Base-by-base conservation (phyloP, 2,797 vertebrate genomes). In the Pelochelys cantorii region DNA sequence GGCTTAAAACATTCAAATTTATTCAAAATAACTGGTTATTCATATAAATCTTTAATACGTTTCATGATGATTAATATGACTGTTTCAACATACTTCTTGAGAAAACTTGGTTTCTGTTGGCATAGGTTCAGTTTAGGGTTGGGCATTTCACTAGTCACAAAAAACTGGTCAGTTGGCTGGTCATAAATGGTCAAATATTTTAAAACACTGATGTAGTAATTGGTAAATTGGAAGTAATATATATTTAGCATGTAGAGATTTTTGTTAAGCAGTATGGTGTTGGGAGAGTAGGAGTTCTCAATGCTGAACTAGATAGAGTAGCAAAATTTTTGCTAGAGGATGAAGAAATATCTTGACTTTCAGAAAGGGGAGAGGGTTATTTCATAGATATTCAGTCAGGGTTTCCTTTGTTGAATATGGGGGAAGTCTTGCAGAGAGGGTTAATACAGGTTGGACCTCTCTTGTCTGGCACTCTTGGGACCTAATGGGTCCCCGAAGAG, bases 1-100 rank as follows among this genome's bases (percentile, higher is more conserved):
- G 31, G n/a, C 37, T 22, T 86, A 6, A 3, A 20, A 13, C 55
- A 29, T 65, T 94, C 1, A 11, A 0, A 85, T 27, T 27, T 31
- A 22, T 83, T 81, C 62, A n/a, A 7, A 17, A 23, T 84, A 20
- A 81, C n/a, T 9, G n/a, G 2, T 60, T 81, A 4, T 60, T 88
- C 13, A 2, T 5, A 6, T 42, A 15, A 34, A 15, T 0, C 2
- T 81, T 4, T 13, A 77, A 14, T 23, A 75, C 31, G 8, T 53
- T 75, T 55, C 56, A 34, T 8, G 25, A 31, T 9, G 1, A 80
- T 90, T 81, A 29, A 65, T 80, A 18, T 48, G 57, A 42, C 17
- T 5, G 37, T 81, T 93, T 37, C 83, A 2, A 4, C 59, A 65
- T 0, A 79, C n/a, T n/a, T n/a, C 42, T 48, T 48, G 42, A 48